A percentile compares a stretch with the other conserved stretches of the same genome.
Conservation (phyloP, 2,888 invertebrate species). For the Calephelis perditalis region DNA sequence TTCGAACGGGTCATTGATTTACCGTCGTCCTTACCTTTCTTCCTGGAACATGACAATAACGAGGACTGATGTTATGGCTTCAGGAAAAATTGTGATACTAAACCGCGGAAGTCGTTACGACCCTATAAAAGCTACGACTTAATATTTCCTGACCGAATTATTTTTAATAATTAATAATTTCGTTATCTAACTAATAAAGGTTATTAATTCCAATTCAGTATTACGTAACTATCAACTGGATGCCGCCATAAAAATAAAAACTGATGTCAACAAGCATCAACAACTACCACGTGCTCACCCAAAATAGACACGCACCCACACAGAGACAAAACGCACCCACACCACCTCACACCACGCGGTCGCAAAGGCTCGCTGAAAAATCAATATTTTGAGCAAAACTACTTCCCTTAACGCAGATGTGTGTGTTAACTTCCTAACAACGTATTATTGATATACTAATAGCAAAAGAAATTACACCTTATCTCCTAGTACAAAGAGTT, state of each 20-base stretch:
- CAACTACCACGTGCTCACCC: conserved; percentile 72
- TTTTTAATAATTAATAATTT: too few relatives aligned
- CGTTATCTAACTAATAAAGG: too few relatives aligned
- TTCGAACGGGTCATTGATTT: too few relatives aligned
- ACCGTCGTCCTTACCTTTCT: too few relatives aligned
- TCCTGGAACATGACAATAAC: too few relatives aligned
- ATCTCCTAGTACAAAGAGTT: conserved; percentile 52
- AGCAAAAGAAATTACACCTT: conserved; percentile 53
- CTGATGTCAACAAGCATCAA: conserved; percentile 73
- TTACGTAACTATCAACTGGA: conserved; percentile 58
- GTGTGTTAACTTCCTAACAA: conserved; percentile 50
- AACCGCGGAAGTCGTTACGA: too few relatives aligned
- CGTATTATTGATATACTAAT: conserved; percentile 36
- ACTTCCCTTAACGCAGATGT: conserved; percentile 66
- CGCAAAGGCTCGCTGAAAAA: conserved; percentile 67
- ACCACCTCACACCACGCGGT: conserved; percentile 40
- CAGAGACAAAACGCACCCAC: conserved; percentile 22
- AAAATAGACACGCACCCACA: conserved; percentile 60
- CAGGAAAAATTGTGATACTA: too few relatives aligned
- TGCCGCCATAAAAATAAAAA: conserved; percentile 70
- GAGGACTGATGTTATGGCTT: too few relatives aligned
- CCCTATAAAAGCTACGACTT: too few relatives aligned
- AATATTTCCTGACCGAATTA: too few relatives aligned
- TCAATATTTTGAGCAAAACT: conserved; percentile 78
- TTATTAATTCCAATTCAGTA: conserved; percentile 21